A percentile compares a stretch with the other conserved stretches of the same genome.
These are phyloP conservation scores for Rhodophaea formosa DNA, from an alignment of 2,888 invertebrate species.

Conservation along the genomic window DNA sequence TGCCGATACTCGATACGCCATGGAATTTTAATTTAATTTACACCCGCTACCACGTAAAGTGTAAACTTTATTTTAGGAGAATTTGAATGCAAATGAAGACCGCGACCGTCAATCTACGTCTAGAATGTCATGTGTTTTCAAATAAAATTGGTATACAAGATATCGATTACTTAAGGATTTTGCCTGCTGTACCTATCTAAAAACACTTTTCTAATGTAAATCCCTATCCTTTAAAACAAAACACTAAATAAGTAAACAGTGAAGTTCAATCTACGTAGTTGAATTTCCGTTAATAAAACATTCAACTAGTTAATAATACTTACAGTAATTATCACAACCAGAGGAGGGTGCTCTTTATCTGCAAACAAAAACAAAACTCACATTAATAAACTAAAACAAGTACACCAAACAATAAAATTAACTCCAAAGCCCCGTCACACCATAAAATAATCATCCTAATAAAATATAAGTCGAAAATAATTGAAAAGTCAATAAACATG, in stretches of 20 bases:
- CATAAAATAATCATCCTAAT: slow-evolving; percentile 9
- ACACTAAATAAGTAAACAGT: no score
- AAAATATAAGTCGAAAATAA: not conserved
- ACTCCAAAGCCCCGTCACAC: not conserved
- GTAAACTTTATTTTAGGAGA: not conserved
- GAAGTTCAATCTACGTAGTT: no score
- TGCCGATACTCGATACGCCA: not conserved
- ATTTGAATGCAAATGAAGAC: not conserved
- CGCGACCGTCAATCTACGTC: not conserved
- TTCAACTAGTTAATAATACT: no score
- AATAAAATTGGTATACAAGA: no score
- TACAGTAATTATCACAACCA: not conserved
- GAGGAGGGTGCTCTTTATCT: not conserved
- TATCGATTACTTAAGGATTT: no score
- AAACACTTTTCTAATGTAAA: no score
- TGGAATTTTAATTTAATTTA: slow-evolving; percentile 18
- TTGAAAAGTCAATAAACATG: slow-evolving; percentile 17
- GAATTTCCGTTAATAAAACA: no score
- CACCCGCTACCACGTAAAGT: not conserved
- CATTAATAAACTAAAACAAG: not conserved
- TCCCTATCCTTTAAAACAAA: no score
- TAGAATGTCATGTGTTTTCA: no score
- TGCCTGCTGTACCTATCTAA: no score
- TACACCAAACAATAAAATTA: not conserved
- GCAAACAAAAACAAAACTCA: slow-evolving; percentile 7